phyloP scores from a whole-genome alignment of 2,888 invertebrate genomes.

The Strigamia crassipes region DNA sequence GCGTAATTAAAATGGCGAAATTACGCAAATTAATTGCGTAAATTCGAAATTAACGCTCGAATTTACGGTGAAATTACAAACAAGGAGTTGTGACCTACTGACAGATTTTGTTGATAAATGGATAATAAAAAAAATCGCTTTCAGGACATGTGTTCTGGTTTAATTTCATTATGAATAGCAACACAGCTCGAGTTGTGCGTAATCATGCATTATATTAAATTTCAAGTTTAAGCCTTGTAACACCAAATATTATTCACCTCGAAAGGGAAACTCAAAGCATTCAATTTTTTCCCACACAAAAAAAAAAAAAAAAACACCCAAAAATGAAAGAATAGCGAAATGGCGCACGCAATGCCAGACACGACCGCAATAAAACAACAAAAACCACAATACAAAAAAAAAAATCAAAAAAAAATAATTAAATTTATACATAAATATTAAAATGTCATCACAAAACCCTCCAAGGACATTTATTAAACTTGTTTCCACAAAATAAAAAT shows the following conservation, averaged over 20 bases:
- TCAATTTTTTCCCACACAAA: not conserved
- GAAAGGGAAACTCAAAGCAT: no score
- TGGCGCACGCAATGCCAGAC: not conserved
- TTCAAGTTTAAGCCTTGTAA: no score
- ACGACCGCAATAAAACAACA: no score
- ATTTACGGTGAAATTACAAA: not conserved
- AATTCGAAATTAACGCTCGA: no score
- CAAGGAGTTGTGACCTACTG: constrained; percentile 2
- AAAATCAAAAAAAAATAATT: not conserved
- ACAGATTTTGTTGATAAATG: not conserved
- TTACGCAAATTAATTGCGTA: not conserved
- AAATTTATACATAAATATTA: no score
- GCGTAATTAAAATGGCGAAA: not conserved
- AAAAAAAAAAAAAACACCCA: not conserved
- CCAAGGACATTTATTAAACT: not conserved
- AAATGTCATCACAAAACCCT: no score
- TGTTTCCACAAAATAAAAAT: not conserved
- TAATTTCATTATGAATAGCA: not conserved
- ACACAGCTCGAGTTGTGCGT: no score
- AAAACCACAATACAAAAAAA: no score
- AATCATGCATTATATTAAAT: no score
- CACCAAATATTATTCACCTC: no score
- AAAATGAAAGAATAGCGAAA: not conserved
- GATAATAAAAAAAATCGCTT: not conserved
- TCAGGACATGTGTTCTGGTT: not conserved